phyloP scores from a whole-genome alignment of 1,140 invertebrate genomes.

The Ganaspis sp. region DNA sequence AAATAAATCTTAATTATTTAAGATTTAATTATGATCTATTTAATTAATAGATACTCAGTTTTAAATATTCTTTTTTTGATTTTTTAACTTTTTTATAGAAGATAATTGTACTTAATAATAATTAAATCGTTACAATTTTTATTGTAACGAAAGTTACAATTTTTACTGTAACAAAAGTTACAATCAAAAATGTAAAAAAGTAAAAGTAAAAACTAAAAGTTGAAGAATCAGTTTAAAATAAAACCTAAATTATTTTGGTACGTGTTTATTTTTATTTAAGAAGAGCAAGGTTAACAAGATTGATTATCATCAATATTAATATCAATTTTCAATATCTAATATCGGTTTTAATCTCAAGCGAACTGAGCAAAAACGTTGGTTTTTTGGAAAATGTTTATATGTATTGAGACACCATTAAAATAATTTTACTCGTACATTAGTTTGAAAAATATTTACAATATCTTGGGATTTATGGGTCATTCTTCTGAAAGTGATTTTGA shows the following conservation, averaged over 20 bases:
- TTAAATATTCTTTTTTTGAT: too few species aligned
- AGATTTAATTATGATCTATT: too few species aligned
- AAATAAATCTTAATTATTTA: too few species aligned
- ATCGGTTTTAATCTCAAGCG: background rate
- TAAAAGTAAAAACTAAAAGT: background rate
- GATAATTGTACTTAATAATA: too few species aligned
- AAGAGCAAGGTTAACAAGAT: conserved; percentile 4
- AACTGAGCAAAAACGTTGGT: conserved; percentile 2
- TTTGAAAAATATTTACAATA: background rate
- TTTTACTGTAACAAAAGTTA: too few species aligned
- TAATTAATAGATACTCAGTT: too few species aligned
- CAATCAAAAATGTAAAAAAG: too few species aligned
- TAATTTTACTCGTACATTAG: background rate
- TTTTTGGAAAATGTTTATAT: background rate
- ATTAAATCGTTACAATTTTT: too few species aligned
- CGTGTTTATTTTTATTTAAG: background rate
- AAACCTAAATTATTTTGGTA: background rate
- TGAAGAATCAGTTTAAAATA: too few species aligned
- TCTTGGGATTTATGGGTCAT: too few species aligned
- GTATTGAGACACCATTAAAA: background rate
- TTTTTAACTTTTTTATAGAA: background rate
- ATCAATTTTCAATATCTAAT: background rate
- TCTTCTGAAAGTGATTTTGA: too few species aligned
- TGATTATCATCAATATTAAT: conserved; percentile 14
- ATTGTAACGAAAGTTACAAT: too few species aligned